Base-by-base conservation (phyloP, 2,888 invertebrate species). In the Fragum fragum region DNA sequence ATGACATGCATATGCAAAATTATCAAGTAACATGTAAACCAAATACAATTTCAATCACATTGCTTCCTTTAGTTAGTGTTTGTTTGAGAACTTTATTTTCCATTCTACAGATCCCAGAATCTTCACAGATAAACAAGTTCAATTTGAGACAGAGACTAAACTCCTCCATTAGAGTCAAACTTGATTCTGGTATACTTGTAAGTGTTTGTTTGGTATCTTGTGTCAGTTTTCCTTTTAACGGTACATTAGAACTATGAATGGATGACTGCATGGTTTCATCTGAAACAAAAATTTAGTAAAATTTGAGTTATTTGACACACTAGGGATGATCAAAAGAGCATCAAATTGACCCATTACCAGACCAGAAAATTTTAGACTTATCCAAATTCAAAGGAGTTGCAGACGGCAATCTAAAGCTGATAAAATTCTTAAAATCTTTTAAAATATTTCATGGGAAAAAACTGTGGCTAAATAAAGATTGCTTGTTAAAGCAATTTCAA, bases 101-200 rank as follows among this genome's bases (percentile, higher is more conserved):
- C 66, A 72, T 80, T 36, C 85, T 82, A 23, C 28, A 14, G 1
- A 79, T 75, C 36, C 81, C 85, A 42, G 82, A 70, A 59, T 85
- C 85, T 36, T 82, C 78, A 71, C 85, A 85, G 1, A 80, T 57
- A 78, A 73, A 80, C 55, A 85, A 70, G 47, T 82, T 57, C 11
- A 82, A 71, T 26, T 79, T 79, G 0, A 85, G 47, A 32, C 52
- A 63, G 32, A 83, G 55, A 18, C 11, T 57, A 55, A 7, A 28
- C 32, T 29, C 29, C 18, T n/a, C 32, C 18, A 21, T 55, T 28
- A 29, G 16, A 23, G 18, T n/a, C 14, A 55, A 11, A 14, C 32
- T n/a, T 14, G 66, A 42, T 23, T 66, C 52, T 57, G 78, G 77
- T 14, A 81, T n/a, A 36, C 9, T 1, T 21, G 78, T 74, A 53